Evolutionary conservation across 2,888 invertebrate species (phyloP).

Genomic region (Tholera decimalis): DNA sequence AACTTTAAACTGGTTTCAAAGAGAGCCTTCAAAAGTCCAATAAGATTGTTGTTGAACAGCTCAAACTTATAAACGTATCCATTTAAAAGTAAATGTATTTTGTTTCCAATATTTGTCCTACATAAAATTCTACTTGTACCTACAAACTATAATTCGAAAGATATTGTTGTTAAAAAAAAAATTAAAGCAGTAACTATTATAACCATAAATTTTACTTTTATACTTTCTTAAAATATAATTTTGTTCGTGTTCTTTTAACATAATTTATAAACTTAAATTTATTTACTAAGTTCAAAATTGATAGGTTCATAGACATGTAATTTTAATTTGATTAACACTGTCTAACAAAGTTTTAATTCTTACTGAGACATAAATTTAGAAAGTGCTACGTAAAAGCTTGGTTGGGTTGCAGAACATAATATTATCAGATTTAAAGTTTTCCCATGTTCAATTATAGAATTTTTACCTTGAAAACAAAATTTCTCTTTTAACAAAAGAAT

Average conservation of each 20-base stretch:
- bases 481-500: background rate
- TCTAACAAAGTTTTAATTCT: conserved; percentile 8
- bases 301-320: background rate
- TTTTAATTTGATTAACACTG: conserved; percentile 9
- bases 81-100: conserved; percentile 63
- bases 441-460: background rate
- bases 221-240: background rate
- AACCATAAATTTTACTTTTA: too few species aligned
- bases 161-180: too few species aligned
- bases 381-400: conserved; percentile 21
- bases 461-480: background rate
- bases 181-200: background rate
- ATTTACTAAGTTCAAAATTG: background rate
- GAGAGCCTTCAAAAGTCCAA: conserved; percentile 72
- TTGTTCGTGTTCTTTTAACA: background rate
- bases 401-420: background rate
- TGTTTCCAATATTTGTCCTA: conserved; percentile 49
- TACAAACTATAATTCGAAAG: too few species aligned
- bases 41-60: conserved; percentile 67
- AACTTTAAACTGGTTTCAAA: conserved; percentile 76
- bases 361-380: conserved; percentile 8
- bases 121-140: conserved; percentile 19
- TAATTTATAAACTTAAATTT: background rate
- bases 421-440: too few species aligned
- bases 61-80: conserved; percentile 61